Evolutionary conservation across 2,113 vertebrate genomes (phyloP).

Genomic region (Cebus imitator): DNA sequence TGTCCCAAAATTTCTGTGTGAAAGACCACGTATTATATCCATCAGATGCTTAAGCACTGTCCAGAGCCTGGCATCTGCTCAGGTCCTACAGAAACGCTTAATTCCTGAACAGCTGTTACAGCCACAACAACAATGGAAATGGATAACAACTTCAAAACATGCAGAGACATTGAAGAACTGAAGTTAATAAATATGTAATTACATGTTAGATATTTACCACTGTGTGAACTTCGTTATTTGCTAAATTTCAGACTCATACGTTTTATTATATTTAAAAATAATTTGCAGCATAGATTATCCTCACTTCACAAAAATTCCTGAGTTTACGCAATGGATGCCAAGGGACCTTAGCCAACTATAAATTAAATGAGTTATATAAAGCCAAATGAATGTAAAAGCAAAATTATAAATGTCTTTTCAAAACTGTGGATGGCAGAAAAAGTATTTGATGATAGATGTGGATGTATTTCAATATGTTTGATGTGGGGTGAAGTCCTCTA

Average conservation of each 20-base stretch:
- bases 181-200: neutral
- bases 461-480: neutral
- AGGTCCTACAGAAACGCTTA: neutral
- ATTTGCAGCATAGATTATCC: neutral
- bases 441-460: neutral
- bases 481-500: neutral
- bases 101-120: neutral
- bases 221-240: neutral
- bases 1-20: neutral
- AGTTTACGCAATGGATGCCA: neutral
- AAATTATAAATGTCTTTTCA: neutral
- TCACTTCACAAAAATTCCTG: neutral
- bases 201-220: neutral
- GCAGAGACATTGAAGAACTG: fast-evolving
- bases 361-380: neutral
- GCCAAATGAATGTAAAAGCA: neutral
- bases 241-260: neutral
- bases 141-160: neutral
- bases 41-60: neutral
- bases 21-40: neutral
- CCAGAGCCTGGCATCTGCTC: neutral
- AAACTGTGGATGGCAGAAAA: neutral
- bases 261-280: neutral
- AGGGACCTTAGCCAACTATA: neutral
- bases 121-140: neutral